Percentiles rank a stretch among this genome's conserved stretches.
Conservation (phyloP, 2,888 invertebrate species). For the Eulithis prunata region DNA sequence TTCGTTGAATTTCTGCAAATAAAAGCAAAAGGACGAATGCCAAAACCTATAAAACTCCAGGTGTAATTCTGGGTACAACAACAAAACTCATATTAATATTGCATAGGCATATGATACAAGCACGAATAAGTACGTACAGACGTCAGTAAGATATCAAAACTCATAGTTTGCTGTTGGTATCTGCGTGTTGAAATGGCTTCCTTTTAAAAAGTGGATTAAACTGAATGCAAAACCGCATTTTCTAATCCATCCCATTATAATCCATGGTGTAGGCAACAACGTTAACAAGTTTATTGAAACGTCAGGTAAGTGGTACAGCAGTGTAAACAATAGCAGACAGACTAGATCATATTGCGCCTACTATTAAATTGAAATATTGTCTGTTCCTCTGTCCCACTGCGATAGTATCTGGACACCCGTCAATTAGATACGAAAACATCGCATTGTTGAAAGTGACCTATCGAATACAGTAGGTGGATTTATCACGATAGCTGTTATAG, state of each 20-base stretch:
- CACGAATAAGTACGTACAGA: too few species aligned
- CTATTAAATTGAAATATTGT: conserved; percentile 27
- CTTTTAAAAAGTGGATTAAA: too few species aligned
- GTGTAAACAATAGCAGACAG: conserved; percentile 31
- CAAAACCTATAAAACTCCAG: background rate
- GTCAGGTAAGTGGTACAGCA: conserved; percentile 21
- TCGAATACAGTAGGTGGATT: conserved; percentile 1
- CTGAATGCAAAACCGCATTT: background rate
- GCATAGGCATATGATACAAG: background rate
- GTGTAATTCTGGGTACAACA: background rate
- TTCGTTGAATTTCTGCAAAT: background rate
- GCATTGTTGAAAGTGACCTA: conserved; percentile 20
- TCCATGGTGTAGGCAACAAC: conserved; percentile 13
- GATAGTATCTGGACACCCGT: conserved; percentile 27
- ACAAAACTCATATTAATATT: background rate
- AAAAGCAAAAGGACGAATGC: background rate
- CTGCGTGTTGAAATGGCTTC: too few species aligned
- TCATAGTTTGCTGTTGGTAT: too few species aligned
- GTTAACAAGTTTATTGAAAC: conserved; percentile 34
- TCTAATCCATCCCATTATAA: background rate
- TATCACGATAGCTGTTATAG: background rate
- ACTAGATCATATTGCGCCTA: conserved; percentile 33
- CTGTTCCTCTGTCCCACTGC: conserved; percentile 9
- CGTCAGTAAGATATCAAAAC: background rate
- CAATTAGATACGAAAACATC: conserved; percentile 27